Base-by-base conservation (phyloP, 2,797 vertebrate species). In the Bradypodion ventrale region DNA sequence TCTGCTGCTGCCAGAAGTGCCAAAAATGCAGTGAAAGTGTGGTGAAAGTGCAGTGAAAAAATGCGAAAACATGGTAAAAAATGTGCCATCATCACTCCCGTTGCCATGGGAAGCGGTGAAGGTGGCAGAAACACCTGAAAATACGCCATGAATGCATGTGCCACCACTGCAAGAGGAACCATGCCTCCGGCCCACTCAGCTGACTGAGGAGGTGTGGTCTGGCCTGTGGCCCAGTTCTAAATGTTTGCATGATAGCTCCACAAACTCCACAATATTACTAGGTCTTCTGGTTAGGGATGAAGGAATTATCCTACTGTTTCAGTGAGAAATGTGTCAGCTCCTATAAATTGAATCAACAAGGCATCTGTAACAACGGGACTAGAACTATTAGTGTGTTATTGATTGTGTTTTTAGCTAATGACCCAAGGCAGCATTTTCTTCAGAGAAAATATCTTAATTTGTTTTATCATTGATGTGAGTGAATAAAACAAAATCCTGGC, bases 351-450 rank as follows among this genome's bases (percentile, higher is more conserved):
- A 56, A 40, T 68, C 68, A 65, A 68, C 60, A 80, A 74, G 79
- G 35, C 49, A 68, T 75, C 63, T 40, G 25, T 40, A 32, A n/a
- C 7, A 12, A 59, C 32, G 32, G 49, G 23, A 60, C 74, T 59
- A 46, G 66, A 87, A 52, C 83, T 69, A 75, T 68, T 84, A 21
- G 62, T 40, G 40, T 42, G 40, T 78, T 49, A 68, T 78, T 74
- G 83, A 82, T 62, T 87, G 78, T 82, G 60, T 77, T 84, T 81
- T 60, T 77, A 84, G 73, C 75, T 68, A 77, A 73, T 62, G 52
- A 78, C 74, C 78, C 49, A 65, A 77, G 78, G 82, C 86, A 46
- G 35, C 49, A 60, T 73, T 74, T 60, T 59, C 78, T 84, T 49
- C 29, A 44, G 79, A 84, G 37, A 32, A 49, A 65, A 84, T n/a